These are phyloP conservation scores for Oostethus manadensis DNA, from an alignment of 2,113 vertebrate species.

Conservation along the genomic window DNA sequence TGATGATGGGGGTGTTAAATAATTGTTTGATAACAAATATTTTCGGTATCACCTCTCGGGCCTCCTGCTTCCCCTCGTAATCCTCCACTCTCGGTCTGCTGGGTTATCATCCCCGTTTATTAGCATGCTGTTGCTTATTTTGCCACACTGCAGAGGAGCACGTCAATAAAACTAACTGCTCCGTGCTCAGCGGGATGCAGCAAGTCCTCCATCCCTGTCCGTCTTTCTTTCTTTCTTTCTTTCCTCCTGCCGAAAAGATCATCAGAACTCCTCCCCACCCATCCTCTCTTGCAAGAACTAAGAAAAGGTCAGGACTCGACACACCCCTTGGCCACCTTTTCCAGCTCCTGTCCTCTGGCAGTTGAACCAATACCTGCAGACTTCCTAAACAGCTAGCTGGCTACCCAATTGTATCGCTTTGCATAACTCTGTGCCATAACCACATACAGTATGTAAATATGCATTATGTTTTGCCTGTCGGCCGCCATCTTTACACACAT, in stretches of 20 bases:
- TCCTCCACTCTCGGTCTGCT: constrained; percentile 43
- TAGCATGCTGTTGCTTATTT: constrained; percentile 70
- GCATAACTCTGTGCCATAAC: no score
- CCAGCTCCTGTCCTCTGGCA: no score
- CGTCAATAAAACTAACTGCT: constrained; percentile 70
- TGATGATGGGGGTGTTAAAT: constrained; percentile 59
- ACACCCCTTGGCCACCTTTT: no score
- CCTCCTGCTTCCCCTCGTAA: constrained; percentile 5
- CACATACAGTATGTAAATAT: no score
- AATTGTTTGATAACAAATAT: constrained; percentile 64
- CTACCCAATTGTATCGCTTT: no score
- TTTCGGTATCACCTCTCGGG: constrained; percentile 29
- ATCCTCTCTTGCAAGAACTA: no score
- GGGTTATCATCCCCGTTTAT: constrained; percentile 69
- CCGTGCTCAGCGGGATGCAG: constrained; percentile 43
- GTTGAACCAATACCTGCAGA: no score
- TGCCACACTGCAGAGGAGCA: constrained; percentile 60
- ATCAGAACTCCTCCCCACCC: constrained; percentile 5
- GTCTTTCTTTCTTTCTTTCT: constrained; percentile 12
- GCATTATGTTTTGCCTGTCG: no score
- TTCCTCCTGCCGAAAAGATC: constrained; percentile 4
- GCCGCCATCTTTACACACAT: no score
- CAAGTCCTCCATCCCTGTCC: constrained; percentile 21
- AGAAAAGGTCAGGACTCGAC: no score
- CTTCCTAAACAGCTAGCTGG: no score